Evolutionary conservation across 2,888 invertebrate genomes (phyloP).

Genomic region (Hypena proboscidalis): DNA sequence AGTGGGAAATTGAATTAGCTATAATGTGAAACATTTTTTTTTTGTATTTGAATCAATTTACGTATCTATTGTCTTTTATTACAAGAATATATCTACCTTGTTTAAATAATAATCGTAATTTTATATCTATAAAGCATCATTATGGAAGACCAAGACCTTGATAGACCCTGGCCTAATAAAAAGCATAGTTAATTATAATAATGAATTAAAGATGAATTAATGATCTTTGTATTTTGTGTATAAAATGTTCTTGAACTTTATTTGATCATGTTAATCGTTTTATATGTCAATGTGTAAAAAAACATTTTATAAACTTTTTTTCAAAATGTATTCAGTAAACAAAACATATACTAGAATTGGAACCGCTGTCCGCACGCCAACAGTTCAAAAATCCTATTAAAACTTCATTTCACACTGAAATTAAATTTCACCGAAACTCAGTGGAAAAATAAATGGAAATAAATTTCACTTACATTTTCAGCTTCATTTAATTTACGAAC

Average conservation of each 20-base stretch:
- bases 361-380: constrained; percentile 35
- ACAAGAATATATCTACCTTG: too few relatives aligned
- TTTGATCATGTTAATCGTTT: too few relatives aligned
- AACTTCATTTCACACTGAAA: constrained; percentile 45
- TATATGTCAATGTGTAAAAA: too few relatives aligned
- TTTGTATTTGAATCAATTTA: too few relatives aligned
- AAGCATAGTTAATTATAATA: too few relatives aligned
- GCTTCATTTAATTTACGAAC: neutral
- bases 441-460: constrained; percentile 32
- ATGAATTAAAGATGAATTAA: too few relatives aligned
- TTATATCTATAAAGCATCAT: neutral
- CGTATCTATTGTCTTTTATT: too few relatives aligned
- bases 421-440: constrained; percentile 31
- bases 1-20: too few relatives aligned
- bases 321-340: constrained; percentile 13
- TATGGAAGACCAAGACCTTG: neutral
- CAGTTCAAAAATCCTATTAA: constrained; percentile 51
- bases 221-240: too few relatives aligned
- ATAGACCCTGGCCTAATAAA: neutral
- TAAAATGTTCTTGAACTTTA: too few relatives aligned
- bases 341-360: constrained; percentile 54
- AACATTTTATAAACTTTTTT: too few relatives aligned
- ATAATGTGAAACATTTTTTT: too few relatives aligned
- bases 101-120: neutral
- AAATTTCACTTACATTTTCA: constrained; percentile 10